Evolutionary conservation across 2,113 vertebrate species (phyloP).

Genomic region (Cyanistes caeruleus): DNA sequence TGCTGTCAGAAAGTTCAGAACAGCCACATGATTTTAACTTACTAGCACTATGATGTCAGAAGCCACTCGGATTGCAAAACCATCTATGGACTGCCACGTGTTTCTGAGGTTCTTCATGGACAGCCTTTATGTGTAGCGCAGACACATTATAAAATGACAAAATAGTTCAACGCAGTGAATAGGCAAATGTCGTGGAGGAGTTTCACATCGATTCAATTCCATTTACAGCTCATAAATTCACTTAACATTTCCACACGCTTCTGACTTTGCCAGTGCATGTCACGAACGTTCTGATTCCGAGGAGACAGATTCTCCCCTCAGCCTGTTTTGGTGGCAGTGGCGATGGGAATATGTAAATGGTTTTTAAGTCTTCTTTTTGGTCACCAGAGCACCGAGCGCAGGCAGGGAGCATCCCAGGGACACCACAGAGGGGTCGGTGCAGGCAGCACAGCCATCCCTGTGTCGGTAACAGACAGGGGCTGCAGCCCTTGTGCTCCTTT

Average conservation of each 20-base stretch:
- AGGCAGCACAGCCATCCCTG: background rate
- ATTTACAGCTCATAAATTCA: slow-evolving; percentile 23
- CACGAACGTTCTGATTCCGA: background rate
- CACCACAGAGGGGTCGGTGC: background rate
- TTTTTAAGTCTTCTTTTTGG: background rate
- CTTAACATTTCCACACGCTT: background rate
- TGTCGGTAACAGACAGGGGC: background rate
- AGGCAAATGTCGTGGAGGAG: background rate
- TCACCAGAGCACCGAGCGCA: background rate
- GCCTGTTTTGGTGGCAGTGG: background rate
- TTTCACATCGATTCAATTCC: background rate
- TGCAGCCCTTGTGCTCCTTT: accelerated
- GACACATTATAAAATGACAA: background rate
- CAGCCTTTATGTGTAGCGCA: background rate
- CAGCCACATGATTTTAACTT: background rate
- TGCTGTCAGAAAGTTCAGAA: background rate
- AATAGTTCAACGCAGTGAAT: background rate
- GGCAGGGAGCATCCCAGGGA: background rate
- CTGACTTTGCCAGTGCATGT: background rate
- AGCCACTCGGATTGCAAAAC: background rate
- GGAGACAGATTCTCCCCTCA: background rate
- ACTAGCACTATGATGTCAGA: background rate
- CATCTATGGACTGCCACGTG: accelerated
- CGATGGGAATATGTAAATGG: background rate
- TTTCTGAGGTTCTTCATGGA: background rate